Percentiles rank a stretch among this genome's conserved stretches.
These are phyloP conservation scores for Dryobates pubescens DNA, from an alignment of 2,797 vertebrate genomes.

Conservation along the genomic window DNA sequence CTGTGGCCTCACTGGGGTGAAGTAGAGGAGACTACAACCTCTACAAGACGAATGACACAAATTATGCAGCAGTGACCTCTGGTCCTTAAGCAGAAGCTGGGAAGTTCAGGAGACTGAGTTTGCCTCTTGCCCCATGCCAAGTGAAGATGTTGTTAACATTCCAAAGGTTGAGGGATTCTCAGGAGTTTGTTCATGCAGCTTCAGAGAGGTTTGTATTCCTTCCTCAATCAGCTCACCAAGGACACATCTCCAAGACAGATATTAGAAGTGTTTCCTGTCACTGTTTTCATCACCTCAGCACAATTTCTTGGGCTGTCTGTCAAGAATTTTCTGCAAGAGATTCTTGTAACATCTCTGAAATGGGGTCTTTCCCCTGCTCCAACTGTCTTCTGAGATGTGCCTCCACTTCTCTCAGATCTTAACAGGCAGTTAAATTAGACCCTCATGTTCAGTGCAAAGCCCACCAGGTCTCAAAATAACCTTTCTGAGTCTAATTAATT, in stretches of 20 bases:
- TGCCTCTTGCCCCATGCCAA: no score
- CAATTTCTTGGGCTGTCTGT: neutral
- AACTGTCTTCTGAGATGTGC: neutral
- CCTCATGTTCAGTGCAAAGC: neutral
- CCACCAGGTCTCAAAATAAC: neutral
- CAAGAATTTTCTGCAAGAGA: neutral
- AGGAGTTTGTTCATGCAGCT: neutral
- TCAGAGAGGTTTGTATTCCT: neutral
- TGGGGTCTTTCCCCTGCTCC: neutral
- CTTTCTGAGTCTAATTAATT: conserved; percentile 17
- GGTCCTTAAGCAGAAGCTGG: neutral
- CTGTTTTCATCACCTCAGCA: neutral
- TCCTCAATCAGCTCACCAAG: neutral
- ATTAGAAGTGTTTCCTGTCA: neutral
- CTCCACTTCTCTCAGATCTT: neutral
- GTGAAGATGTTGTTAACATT: accelerated
- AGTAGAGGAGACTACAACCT: neutral
- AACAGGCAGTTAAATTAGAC: neutral
- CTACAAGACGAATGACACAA: neutral
- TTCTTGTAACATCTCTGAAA: neutral
- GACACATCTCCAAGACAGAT: neutral
- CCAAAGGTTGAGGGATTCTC: neutral
- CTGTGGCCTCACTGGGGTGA: no score
- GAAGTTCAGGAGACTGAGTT: neutral
- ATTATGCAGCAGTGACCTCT: neutral